Evolutionary conservation across 2,888 invertebrate genomes (phyloP), one percentile per base, ranked within the genome.

Genomic region (Dryobota labecula): DNA sequence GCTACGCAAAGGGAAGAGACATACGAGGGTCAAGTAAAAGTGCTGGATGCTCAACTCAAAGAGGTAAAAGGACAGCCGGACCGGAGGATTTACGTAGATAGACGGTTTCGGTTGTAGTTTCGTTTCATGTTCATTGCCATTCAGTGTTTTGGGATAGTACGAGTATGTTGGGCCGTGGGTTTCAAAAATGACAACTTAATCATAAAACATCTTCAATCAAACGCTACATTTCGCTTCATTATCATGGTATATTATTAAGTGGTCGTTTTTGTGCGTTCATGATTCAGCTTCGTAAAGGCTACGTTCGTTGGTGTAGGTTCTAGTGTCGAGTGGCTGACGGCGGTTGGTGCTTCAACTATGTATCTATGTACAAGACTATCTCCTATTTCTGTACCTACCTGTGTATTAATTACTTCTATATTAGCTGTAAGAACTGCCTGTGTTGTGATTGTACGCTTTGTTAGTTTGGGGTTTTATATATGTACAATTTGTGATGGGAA

Each of bases 1-100:
- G 99, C 99, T 91, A 98, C 99, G 92, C 98, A 98, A 96, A 98
- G 99, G 96, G 99, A 99, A 97, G 99, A 99, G 96, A 97, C 98
- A 88, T 98, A 98, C 96, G 98, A 98, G 94, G 97, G 97, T 94
- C 98, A 98, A 96, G 98, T 99, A 92, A 98, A 98, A 97, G 96
- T 97, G 92, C 97, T 99, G 96, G 98, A 98, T 96, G 97, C 97
- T 95, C 98, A 98, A 96, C 97, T 99, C 90, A 98, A 98, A 97
- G 99, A 99, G 99, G 99, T 99, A 98, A 97, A 93, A 89, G 84
- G 85, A 85, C 84, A 84, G 84, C 87, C 78, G 87, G 76, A 87
- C 88, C 89, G 87, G 89, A 86, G 71, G 79, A 78, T 78, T 84
- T 78, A 83, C 86, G 93, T 94, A 94, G 94, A 91, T 94, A 93